Percentiles rank a stretch among this genome's conserved stretches.
phyloP scores from a whole-genome alignment of 2,797 vertebrate genomes.

The Streptopelia turtur region DNA sequence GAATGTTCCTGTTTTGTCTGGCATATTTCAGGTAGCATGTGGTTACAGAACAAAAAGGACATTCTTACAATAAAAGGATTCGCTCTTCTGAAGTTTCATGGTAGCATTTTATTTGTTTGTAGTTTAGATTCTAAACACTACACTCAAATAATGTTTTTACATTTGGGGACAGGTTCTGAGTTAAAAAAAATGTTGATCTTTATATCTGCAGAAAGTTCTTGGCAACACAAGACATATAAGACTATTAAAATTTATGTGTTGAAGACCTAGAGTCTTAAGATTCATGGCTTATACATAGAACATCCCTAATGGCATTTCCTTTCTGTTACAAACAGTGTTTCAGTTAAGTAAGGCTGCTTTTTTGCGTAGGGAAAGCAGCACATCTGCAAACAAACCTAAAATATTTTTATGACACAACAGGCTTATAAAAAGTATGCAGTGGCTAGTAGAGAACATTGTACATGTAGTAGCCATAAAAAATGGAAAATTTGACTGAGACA shows the following conservation, averaged over 20 bases:
- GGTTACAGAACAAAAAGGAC: background rate
- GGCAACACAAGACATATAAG: background rate
- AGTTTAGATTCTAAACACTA: background rate
- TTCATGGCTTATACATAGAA: background rate
- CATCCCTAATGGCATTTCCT: background rate
- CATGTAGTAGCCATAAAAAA: background rate
- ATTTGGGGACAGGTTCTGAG: conserved; percentile 24
- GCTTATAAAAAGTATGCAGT: background rate
- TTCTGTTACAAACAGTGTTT: conserved; percentile 2
- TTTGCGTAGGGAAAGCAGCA: background rate
- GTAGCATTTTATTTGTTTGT: background rate
- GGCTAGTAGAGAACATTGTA: background rate
- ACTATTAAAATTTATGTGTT: conserved; percentile 44
- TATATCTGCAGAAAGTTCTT: conserved; percentile 34
- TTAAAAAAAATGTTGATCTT: conserved; percentile 32
- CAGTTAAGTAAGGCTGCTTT: background rate
- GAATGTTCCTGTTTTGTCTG: background rate
- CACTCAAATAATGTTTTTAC: conserved; percentile 5
- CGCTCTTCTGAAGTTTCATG: background rate
- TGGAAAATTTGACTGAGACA: background rate
- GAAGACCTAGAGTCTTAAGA: background rate
- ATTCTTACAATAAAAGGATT: background rate
- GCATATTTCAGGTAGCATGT: background rate
- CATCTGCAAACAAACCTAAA: background rate
- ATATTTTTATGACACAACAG: background rate